These are phyloP conservation scores for Prosopocoilus inquinatus DNA, from an alignment of 2,888 invertebrate genomes.

Conservation along the genomic window DNA sequence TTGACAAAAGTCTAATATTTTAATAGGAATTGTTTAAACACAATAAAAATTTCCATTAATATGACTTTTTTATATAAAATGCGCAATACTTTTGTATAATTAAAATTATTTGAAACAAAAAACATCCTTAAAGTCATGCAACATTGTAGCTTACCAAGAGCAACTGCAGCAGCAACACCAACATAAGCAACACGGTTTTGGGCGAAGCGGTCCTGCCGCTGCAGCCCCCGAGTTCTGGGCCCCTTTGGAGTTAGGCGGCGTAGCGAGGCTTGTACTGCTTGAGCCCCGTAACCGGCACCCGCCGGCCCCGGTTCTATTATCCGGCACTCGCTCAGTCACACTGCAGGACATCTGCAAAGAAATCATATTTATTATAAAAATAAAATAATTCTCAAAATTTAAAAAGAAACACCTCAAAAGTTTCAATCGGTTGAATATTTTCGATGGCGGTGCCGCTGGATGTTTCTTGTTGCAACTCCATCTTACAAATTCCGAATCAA, in stretches of 20 bases:
- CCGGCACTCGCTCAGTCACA: constrained; percentile 53
- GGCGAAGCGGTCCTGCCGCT: constrained; percentile 45
- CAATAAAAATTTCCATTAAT: too few species aligned
- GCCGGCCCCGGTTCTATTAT: constrained; percentile 49
- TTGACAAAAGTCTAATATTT: too few species aligned
- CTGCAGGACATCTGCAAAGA: constrained; percentile 57
- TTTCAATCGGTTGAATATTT: too few species aligned
- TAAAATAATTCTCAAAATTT: neutral
- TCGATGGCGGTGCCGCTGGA: too few species aligned
- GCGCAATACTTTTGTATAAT: too few species aligned
- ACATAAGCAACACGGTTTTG: constrained; percentile 65
- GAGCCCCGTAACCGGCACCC: constrained; percentile 30
- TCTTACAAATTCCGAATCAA: too few species aligned
- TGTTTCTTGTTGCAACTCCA: too few species aligned
- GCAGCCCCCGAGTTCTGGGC: constrained; percentile 33
- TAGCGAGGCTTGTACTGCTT: constrained; percentile 42
- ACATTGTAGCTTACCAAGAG: constrained; percentile 57
- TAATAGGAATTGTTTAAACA: too few species aligned
- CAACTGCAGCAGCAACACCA: constrained; percentile 73
- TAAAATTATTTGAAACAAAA: too few species aligned
- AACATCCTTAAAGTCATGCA: constrained; percentile 1
- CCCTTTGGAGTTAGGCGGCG: constrained; percentile 47
- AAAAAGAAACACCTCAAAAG: neutral
- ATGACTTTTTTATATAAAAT: too few species aligned
- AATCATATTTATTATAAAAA: neutral